Evolutionary conservation across 2,888 invertebrate species (phyloP), one percentile per base, ranked within the genome.

Genomic region (Zelleria hepariella): DNA sequence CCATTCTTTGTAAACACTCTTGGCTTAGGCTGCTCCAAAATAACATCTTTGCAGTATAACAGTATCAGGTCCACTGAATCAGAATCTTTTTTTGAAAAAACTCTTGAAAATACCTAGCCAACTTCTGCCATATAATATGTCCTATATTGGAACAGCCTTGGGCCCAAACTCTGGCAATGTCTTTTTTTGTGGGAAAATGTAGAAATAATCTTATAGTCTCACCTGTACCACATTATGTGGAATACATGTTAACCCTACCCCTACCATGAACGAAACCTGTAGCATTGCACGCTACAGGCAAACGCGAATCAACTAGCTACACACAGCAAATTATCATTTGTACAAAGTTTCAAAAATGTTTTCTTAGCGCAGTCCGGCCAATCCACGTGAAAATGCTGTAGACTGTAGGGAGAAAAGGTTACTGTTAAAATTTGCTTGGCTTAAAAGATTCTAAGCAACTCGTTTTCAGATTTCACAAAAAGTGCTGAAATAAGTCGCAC

Each of bases 281-380:
- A 88, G 89, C 89, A 90, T 90, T 90, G 89, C 89, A 89, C 89
- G 89, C 89, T 84, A 86, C 89, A 62, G 86, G 89, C 88, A 86
- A 87, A 87, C 87, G 87, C 88, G 88, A 61, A 78, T 75, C 67
- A 78, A 78, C 86, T 87, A 85, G 86, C 86, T 87, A 88, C 84
- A 87, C 87, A 86, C 86, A 74, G 73, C 73, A 80, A 79, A 81
- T 78, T 78, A 79, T 73, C 69, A 79, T 84, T 85, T 80, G 74
- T 70, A 80, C 71, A 79, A 80, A 82, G 76, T 80, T 82, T 79
- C 72, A 77, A 75, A 71, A 78, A 71, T 74, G 70, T 75, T 82
- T 80, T 85, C 86, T 78, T 76, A 77, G 84, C 72, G 88, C 65
- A 78, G 88, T 85, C 82, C 88, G 76, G 84, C 82, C 80, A 74